Percentiles rank a stretch among this genome's conserved stretches.
These are phyloP conservation scores for Bucorvus abyssinicus DNA, from an alignment of 2,797 vertebrate species.

Conservation along the genomic window DNA sequence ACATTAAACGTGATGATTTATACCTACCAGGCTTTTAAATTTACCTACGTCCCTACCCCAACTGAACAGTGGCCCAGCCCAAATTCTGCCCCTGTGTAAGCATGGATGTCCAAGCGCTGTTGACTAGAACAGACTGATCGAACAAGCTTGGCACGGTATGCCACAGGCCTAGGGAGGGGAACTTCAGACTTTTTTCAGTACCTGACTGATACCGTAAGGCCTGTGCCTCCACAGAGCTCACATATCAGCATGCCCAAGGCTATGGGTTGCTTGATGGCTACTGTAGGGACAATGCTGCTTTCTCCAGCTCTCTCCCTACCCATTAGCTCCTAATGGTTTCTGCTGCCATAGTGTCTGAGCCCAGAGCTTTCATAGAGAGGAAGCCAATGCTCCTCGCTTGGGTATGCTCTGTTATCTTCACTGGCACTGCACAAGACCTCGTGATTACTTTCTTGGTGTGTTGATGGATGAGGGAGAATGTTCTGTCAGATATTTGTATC, in stretches of 20 bases:
- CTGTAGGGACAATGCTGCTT: not conserved
- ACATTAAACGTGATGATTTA: not conserved
- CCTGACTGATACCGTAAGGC: not conserved
- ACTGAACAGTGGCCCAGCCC: not conserved
- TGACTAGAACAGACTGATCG: not conserved
- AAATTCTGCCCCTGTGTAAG: not conserved
- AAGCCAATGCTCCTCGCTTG: not conserved
- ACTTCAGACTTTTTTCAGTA: not conserved
- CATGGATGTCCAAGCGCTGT: not conserved
- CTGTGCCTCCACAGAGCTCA: not conserved
- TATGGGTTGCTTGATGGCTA: not conserved
- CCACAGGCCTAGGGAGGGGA: not conserved
- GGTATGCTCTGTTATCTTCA: not conserved
- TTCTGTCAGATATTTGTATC: not conserved
- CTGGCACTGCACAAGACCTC: not conserved
- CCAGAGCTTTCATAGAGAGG: not conserved
- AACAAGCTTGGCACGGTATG: not conserved
- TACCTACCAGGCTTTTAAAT: not conserved
- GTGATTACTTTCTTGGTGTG: not conserved
- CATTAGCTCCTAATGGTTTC: not conserved
- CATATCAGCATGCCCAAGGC: not conserved
- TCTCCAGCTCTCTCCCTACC: not conserved
- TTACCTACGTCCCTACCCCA: not conserved
- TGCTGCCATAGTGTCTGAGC: not conserved
- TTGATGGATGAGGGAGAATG: not conserved